phyloP scores from a whole-genome alignment of 2,888 invertebrate species.

The Catocala fraxini region DNA sequence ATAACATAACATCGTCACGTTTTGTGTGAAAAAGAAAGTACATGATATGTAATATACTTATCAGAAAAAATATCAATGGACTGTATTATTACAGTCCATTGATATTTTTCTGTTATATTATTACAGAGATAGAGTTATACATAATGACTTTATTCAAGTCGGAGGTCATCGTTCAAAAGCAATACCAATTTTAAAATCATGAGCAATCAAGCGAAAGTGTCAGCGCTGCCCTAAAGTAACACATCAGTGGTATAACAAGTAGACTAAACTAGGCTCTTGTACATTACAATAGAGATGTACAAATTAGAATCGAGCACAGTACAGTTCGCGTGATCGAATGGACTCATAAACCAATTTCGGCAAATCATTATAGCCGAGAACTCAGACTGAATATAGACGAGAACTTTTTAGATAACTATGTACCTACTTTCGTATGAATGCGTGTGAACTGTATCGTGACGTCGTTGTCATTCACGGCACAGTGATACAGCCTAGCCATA shows the following conservation, averaged over 20 bases:
- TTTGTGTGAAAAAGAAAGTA: constrained; percentile 37
- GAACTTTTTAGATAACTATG: constrained; percentile 58
- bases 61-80: constrained; percentile 26
- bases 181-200: constrained; percentile 66
- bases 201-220: constrained; percentile 50
- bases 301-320: constrained; percentile 44
- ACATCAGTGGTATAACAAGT: constrained; percentile 18
- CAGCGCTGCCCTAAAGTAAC: constrained; percentile 33
- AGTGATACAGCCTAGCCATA: constrained; percentile 26
- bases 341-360: constrained; percentile 68
- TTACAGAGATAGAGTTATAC: constrained; percentile 34
- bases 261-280: constrained; percentile 30
- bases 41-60: constrained; percentile 3
- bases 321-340: constrained; percentile 63
- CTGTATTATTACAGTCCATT: constrained; percentile 31
- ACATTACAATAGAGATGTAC: constrained; percentile 36
- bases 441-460: constrained; percentile 55
- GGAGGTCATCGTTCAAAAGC: constrained; percentile 64
- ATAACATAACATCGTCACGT: neutral
- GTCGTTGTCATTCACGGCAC: constrained; percentile 25
- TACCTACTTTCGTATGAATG: constrained; percentile 59
- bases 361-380: constrained; percentile 59
- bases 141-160: constrained; percentile 50
- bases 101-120: too few relatives aligned
- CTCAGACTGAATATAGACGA: constrained; percentile 57